These are phyloP conservation scores for Siniperca scherzeri DNA, from an alignment of 2,797 vertebrate species.

Conservation along the genomic window DNA sequence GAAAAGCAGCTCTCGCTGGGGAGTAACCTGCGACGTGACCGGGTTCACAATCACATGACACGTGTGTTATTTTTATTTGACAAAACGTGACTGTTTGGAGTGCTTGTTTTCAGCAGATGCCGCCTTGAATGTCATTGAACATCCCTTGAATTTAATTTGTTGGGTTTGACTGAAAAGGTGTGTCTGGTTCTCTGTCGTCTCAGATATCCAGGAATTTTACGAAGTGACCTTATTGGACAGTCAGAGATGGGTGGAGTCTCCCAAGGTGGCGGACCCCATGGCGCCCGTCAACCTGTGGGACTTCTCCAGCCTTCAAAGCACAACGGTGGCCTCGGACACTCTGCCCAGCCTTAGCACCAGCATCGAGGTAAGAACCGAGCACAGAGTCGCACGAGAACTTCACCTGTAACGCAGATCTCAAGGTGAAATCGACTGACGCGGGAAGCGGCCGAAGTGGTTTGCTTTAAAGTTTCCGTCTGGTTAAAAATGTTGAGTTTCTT, in stretches of 20 bases:
- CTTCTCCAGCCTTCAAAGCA: constrained; percentile 93
- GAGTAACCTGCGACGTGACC: too few relatives aligned
- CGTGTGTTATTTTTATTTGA: too few relatives aligned
- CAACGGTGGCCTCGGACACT: constrained; percentile 93
- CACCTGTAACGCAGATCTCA: too few relatives aligned
- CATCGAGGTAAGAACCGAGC: constrained; percentile 88
- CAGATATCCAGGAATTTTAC: constrained; percentile 99
- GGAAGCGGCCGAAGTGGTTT: too few relatives aligned
- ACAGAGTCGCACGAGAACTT: not conserved
- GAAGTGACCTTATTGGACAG: constrained; percentile 98
- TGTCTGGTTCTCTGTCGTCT: constrained; percentile 1
- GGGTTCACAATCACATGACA: too few relatives aligned
- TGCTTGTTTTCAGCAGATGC: too few relatives aligned
- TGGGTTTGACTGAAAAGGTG: not conserved
- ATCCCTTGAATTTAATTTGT: not conserved
- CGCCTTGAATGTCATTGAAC: not conserved
- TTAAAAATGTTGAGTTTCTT: not conserved
- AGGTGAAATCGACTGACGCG: too few relatives aligned
- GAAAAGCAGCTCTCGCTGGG: too few relatives aligned
- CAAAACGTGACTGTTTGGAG: too few relatives aligned
- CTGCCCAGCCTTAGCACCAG: constrained; percentile 94
- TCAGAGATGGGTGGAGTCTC: constrained; percentile 90
- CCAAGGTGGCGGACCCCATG: constrained; percentile 86
- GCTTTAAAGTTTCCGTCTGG: not conserved
- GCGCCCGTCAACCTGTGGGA: constrained; percentile 94